A percentile compares a stretch with the other conserved stretches of the same genome.
Conservation (phyloP, 2,888 invertebrate genomes). For the Uloborus plumipes region DNA sequence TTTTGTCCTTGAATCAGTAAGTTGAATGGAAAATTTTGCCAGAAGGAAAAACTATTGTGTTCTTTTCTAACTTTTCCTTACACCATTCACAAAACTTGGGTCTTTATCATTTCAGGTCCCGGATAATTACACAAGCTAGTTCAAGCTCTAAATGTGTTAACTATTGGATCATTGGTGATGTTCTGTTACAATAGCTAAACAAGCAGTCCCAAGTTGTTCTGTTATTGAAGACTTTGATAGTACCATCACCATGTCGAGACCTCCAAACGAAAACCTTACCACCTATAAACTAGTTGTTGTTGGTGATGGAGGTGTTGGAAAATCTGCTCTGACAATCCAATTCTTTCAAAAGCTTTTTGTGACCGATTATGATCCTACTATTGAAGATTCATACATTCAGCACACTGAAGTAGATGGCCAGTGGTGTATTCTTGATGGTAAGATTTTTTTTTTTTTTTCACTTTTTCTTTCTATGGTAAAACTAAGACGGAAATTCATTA, state of each 20-base stretch:
- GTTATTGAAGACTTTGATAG: too few relatives aligned
- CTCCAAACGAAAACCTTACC: conserved; percentile 72
- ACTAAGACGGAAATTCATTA: not conserved
- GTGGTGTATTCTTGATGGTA: conserved; percentile 91
- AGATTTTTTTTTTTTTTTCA: conserved; percentile 65
- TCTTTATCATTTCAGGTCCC: too few relatives aligned
- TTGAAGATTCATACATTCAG: conserved; percentile 94
- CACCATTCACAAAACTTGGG: too few relatives aligned
- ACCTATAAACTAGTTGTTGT: conserved; percentile 91
- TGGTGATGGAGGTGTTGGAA: conserved; percentile 94
- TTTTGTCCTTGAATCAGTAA: too few relatives aligned
- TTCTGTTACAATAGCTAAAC: too few relatives aligned
- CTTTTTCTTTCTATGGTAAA: not conserved
- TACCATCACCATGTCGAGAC: conserved; percentile 69
- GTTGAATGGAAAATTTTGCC: too few relatives aligned
- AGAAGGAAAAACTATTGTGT: too few relatives aligned
- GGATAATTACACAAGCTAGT: too few relatives aligned
- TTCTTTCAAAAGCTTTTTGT: conserved; percentile 95
- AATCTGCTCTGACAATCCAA: conserved; percentile 96
- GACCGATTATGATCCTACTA: conserved; percentile 95
- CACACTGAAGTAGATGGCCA: conserved; percentile 93
- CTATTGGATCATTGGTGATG: too few relatives aligned
- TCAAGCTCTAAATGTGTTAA: too few relatives aligned
- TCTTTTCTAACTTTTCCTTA: too few relatives aligned
- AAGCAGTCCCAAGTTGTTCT: too few relatives aligned